Conservation (phyloP, 2,797 vertebrate species). For the Xerus rutilus region DNA sequence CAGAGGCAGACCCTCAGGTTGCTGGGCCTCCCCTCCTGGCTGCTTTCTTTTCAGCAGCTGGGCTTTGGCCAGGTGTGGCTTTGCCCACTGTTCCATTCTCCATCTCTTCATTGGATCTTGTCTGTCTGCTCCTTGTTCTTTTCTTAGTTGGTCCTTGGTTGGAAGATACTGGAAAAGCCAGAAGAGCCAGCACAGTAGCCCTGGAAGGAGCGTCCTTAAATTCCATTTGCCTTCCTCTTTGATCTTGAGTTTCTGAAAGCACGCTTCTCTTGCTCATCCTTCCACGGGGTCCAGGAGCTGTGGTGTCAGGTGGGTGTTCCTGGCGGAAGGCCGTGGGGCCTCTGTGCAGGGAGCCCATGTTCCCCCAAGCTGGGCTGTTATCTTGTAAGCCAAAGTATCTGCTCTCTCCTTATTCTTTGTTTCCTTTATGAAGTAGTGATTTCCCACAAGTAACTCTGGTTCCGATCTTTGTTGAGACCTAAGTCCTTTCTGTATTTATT, state of each 20-base stretch:
- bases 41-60: not conserved
- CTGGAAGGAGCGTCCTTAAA: not conserved
- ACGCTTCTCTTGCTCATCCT: not conserved
- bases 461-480: not conserved
- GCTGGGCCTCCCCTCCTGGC: not conserved
- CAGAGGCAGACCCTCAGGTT: not conserved
- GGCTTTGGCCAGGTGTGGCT: not conserved
- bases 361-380: not conserved
- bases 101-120: not conserved
- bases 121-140: too few relatives aligned
- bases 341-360: not conserved
- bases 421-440: constrained; percentile 11
- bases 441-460: not conserved
- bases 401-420: not conserved
- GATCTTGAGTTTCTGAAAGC: not conserved
- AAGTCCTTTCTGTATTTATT: not conserved
- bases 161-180: too few relatives aligned
- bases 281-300: not conserved
- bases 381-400: constrained; percentile 41
- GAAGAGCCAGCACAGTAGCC: too few relatives aligned
- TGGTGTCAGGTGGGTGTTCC: not conserved
- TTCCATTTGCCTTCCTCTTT: not conserved
- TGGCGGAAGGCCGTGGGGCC: not conserved
- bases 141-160: not conserved
- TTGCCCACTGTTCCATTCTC: not conserved